Evolutionary conservation across 2,888 invertebrate genomes (phyloP).

Genomic region (Aquatica leii): DNA sequence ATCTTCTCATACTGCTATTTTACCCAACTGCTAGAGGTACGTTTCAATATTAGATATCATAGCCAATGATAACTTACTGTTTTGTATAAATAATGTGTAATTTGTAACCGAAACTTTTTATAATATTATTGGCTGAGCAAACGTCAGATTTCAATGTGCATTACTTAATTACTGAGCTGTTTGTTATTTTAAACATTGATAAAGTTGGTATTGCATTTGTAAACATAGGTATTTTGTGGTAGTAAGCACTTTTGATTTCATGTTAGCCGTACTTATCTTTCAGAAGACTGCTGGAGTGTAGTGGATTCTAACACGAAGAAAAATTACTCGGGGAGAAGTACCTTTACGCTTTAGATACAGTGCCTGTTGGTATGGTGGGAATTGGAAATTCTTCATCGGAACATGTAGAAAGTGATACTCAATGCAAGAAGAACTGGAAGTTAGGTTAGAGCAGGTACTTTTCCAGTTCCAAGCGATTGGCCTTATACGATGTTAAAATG

Average conservation of each 20-base stretch:
- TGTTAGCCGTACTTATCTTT: no score
- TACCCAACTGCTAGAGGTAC: constrained; percentile 48
- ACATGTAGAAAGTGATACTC: constrained; percentile 62
- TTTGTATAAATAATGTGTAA: no score
- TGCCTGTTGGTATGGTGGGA: constrained; percentile 53
- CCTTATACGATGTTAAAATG: constrained; percentile 60
- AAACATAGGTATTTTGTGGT: background rate
- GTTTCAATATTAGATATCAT: no score
- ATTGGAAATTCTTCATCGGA: constrained; percentile 51
- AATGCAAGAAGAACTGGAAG: constrained; percentile 69
- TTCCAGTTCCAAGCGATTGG: constrained; percentile 62
- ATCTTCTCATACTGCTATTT: constrained; percentile 59
- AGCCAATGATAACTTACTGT: no score
- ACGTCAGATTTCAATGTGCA: no score
- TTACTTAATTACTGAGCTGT: background rate
- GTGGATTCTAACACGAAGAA: constrained; percentile 63
- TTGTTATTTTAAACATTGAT: constrained; percentile 2
- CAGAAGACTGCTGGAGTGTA: constrained; percentile 61
- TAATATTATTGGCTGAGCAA: no score
- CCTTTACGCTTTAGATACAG: constrained; percentile 56
- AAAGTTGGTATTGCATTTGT: background rate
- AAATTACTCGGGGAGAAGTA: constrained; percentile 60
- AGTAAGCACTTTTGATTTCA: no score
- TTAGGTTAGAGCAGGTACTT: constrained; percentile 63
- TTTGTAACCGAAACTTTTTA: no score